Evolutionary conservation across 2,797 vertebrate genomes (phyloP).

Genomic region (Micrastur ruficollis): DNA sequence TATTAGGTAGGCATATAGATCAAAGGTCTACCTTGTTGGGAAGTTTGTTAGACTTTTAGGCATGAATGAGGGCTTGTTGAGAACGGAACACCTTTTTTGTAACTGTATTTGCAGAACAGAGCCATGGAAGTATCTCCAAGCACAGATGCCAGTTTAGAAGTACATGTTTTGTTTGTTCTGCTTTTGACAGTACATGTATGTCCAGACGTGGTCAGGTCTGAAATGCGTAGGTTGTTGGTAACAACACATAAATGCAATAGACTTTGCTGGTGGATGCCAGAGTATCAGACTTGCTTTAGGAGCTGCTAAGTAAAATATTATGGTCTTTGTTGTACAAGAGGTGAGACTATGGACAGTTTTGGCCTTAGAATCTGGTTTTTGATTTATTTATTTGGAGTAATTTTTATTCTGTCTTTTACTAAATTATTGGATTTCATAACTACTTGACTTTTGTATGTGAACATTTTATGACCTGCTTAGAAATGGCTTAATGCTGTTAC

Average conservation of each 20-base stretch:
- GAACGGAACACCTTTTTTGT: background rate
- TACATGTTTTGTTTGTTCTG: background rate
- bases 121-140: background rate
- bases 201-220: background rate
- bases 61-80: background rate
- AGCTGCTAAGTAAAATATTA: background rate
- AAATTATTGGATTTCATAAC: background rate
- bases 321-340: background rate
- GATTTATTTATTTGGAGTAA: background rate
- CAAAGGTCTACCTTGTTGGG: background rate
- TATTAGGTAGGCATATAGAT: background rate
- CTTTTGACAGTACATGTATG: background rate
- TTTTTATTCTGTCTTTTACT: background rate
- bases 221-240: background rate
- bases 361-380: background rate
- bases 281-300: background rate
- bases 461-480: background rate
- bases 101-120: background rate
- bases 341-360: background rate
- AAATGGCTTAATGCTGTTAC: background rate
- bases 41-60: background rate
- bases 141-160: background rate
- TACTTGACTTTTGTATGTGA: background rate
- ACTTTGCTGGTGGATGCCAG: background rate
- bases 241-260: background rate